phyloP scores from a whole-genome alignment of 2,888 invertebrate genomes.

The Cephalotes varians region DNA sequence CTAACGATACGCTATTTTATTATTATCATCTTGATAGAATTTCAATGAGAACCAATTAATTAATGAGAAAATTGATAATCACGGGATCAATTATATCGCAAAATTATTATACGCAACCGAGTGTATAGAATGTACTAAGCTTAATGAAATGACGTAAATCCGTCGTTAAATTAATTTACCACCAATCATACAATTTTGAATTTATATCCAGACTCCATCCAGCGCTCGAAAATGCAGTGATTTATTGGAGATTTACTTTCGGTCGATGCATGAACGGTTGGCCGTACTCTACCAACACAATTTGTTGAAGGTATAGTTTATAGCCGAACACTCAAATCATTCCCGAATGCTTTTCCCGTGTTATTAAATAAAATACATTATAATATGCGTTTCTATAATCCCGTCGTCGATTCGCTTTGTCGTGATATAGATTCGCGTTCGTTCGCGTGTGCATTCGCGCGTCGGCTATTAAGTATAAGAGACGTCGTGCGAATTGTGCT shows the following conservation, averaged over 20 bases:
- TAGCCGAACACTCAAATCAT: conserved; percentile 11
- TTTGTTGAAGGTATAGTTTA: conserved; percentile 36
- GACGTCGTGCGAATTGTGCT: not conserved
- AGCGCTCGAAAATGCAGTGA: conserved; percentile 47
- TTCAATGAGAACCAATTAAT: conserved; percentile 49
- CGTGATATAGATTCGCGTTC: not conserved
- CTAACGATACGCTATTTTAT: conserved; percentile 42
- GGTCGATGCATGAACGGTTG: conserved; percentile 12
- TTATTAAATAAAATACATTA: conserved; percentile 38
- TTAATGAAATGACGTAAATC: conserved; percentile 57
- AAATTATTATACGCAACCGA: conserved; percentile 53
- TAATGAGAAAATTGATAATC: conserved; percentile 57
- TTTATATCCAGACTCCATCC: conserved; percentile 48
- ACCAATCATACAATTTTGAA: conserved; percentile 55
- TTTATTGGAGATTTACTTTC: conserved; percentile 54
- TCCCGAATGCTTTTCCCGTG: not conserved
- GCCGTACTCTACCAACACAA: conserved; percentile 21
- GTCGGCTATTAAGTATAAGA: not conserved
- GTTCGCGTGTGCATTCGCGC: not conserved
- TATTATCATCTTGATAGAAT: conserved; percentile 47
- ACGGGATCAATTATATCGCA: conserved; percentile 54
- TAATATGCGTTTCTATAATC: conserved; percentile 5
- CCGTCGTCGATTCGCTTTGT: conserved; percentile 7
- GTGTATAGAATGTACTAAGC: conserved; percentile 54
- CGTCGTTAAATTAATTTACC: conserved; percentile 57